Percentiles rank a stretch among this genome's conserved stretches.
These are phyloP conservation scores for Sebastes trivittatus DNA, from an alignment of 2,797 vertebrate genomes.

Conservation along the genomic window DNA sequence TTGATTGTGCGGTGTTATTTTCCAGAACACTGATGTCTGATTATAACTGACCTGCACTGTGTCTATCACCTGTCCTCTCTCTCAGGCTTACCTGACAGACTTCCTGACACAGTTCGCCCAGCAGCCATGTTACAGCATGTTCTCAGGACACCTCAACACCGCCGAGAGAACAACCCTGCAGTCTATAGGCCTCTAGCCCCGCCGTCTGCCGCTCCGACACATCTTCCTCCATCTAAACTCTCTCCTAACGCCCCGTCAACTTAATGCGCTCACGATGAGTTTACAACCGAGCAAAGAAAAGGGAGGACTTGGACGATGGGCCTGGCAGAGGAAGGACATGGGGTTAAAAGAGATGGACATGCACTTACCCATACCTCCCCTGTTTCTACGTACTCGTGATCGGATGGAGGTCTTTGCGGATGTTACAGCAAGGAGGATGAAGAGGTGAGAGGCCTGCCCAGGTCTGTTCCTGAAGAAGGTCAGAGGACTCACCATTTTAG, in stretches of 20 bases:
- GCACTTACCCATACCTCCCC: conserved; percentile 45
- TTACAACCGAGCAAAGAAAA: conserved; percentile 25
- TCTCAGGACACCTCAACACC: conserved; percentile 95
- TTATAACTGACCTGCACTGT: neutral
- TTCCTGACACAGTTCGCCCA: conserved; percentile 98
- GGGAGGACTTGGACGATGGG: conserved; percentile 1
- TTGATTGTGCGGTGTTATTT: neutral
- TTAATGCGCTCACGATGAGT: conserved; percentile 34
- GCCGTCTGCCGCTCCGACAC: conserved; percentile 6
- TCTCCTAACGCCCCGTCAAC: conserved; percentile 39
- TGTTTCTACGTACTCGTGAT: conserved; percentile 35
- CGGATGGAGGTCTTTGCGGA: conserved; percentile 52
- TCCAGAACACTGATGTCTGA: neutral
- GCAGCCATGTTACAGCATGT: conserved; percentile 96
- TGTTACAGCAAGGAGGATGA: conserved; percentile 34
- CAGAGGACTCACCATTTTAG: conserved; percentile 24
- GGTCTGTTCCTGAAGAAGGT: conserved; percentile 13
- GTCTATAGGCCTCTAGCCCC: conserved; percentile 91
- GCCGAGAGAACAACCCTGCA: conserved; percentile 92
- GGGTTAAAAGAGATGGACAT: conserved; percentile 30
- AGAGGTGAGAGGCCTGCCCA: conserved; percentile 27
- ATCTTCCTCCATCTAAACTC: conserved; percentile 30
- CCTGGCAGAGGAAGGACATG: conserved; percentile 2
- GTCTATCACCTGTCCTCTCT: conserved; percentile 1
- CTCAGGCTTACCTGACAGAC: conserved; percentile 95